Evolutionary conservation across 2,888 invertebrate genomes (phyloP), one percentile per base, ranked within the genome.

Genomic region (Cephalotes varians): DNA sequence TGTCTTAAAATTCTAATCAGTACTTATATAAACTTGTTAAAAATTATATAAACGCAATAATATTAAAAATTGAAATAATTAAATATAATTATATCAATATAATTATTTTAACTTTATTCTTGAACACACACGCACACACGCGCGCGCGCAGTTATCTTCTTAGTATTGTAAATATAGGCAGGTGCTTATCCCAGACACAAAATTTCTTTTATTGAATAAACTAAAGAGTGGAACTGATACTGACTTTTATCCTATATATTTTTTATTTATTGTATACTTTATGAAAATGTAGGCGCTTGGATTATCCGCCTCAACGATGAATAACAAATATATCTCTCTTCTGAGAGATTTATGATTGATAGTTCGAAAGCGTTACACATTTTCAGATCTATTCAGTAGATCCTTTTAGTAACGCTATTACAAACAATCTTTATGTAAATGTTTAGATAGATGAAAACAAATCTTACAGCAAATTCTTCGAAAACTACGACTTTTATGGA

Each of bases 231-330:
- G 15, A 77, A 69, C 31, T n/a, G 51, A 62, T 12, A 28, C n/a
- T 25, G 10, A 71, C 12, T 58, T n/a, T 60, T 6, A 40, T 1
- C 21, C 37, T 12, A 21, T 25, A 21, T 25, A 74, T 37, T 62
- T 62, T 34, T 60, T 9, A 72, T 80, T 40, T 74, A 74, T 81
- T 51, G 62, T 31, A 49, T 1, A 5, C 37, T 81, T 73, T 51
- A 74, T 62, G 37, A 74, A 73, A 74, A 73, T 73, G 47, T 12
- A 60, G 25, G 2, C 37, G 9, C 7, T 40, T 21, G 47, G 3
- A 47, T 71, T 34, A 49, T 40, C 21, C 15, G 6, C 10, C 54
- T 62, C 25, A 54, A 62, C 18, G 49, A 72, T 28, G 21, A 44
- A 56, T 47, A 44, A 56, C 25, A 58, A 44, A 64, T 31, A 18